Conservation (phyloP, 30 jellyfish, hydroid and myxozoan genomes). For the Turritopsis dohrnii region DNA sequence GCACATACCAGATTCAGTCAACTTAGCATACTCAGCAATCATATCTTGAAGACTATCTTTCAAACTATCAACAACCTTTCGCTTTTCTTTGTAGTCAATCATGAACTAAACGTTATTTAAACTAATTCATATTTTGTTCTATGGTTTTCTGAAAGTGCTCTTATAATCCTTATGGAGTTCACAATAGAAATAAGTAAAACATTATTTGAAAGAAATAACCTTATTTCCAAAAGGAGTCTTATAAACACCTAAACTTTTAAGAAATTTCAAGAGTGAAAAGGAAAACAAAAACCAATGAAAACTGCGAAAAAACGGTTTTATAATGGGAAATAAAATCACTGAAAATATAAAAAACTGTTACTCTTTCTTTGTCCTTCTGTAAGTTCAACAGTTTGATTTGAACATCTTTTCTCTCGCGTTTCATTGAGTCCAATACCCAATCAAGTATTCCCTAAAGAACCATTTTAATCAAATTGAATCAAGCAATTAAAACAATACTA, state of each 20-base stretch:
- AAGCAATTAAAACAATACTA: background rate
- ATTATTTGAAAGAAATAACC: too few relatives aligned
- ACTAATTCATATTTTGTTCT: background rate
- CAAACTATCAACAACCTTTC: constrained; percentile 73
- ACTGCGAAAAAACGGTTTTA: background rate
- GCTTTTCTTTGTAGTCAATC: constrained; percentile 79
- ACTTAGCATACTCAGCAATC: constrained; percentile 77
- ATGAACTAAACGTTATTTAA: constrained; percentile 32
- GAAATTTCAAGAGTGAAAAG: too few relatives aligned
- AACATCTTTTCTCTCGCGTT: constrained; percentile 73
- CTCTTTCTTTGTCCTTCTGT: constrained; percentile 87
- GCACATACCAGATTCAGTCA: constrained; percentile 44
- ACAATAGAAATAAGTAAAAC: background rate
- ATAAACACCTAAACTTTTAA: background rate
- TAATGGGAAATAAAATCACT: background rate
- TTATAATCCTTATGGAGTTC: background rate
- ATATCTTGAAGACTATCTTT: constrained; percentile 64
- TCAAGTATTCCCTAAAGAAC: constrained; percentile 63
- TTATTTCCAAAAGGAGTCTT: background rate
- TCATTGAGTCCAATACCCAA: constrained; percentile 86
- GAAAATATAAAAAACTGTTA: background rate
- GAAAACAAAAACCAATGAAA: too few relatives aligned
- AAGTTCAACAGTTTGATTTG: constrained; percentile 65
- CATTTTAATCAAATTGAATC: background rate
- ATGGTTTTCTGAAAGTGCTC: too few relatives aligned